These are phyloP conservation scores for Emydocephalus ijimae DNA, from an alignment of 2,113 vertebrate species.

Conservation along the genomic window DNA sequence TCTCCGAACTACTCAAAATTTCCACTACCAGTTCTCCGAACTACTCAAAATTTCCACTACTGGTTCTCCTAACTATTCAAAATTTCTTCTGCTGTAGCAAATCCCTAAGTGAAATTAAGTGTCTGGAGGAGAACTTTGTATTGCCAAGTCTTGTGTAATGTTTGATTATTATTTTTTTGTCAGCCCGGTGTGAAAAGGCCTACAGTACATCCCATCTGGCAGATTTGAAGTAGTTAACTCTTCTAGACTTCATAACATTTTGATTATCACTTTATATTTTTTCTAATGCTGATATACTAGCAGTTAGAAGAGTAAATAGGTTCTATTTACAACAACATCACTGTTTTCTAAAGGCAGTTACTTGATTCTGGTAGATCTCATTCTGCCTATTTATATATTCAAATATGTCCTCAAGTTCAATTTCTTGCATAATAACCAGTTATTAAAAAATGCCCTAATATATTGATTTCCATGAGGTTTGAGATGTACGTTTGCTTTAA, in stretches of 20 bases:
- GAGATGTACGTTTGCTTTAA: neutral
- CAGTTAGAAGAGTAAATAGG: neutral
- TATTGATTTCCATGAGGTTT: neutral
- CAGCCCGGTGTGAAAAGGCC: neutral
- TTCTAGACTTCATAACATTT: neutral
- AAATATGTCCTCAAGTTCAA: neutral
- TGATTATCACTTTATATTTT: neutral
- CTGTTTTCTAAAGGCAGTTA: neutral
- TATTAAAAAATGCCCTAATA: neutral
- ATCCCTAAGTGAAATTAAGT: neutral
- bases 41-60: too few species aligned
- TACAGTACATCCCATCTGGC: neutral
- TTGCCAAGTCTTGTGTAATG: neutral
- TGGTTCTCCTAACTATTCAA: too few species aligned
- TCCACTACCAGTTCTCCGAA: too few species aligned
- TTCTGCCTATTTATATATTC: neutral
- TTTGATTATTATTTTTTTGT: neutral
- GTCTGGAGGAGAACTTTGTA: neutral
- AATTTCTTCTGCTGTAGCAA: neutral
- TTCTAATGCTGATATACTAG: neutral
- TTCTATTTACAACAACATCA: neutral
- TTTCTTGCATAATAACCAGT: neutral
- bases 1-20: too few species aligned
- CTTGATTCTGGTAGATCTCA: neutral
- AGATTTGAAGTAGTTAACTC: neutral